phyloP scores from a whole-genome alignment of 1,140 invertebrate species.

The Odontomachus brunneus region DNA sequence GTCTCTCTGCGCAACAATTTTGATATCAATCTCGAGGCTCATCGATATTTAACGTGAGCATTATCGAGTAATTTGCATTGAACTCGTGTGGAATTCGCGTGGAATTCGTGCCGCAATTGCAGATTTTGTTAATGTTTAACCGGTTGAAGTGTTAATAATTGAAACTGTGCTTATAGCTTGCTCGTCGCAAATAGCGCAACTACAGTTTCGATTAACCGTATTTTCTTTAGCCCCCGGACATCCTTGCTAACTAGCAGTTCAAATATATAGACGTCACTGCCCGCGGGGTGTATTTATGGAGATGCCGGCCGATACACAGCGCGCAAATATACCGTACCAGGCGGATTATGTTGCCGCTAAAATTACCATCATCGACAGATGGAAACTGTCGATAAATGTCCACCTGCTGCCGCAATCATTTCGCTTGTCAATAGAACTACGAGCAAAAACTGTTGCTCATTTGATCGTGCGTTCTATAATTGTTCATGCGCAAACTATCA shows the following conservation, averaged over 20 bases:
- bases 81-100: no score
- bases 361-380: slow-evolving; percentile 31
- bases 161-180: slow-evolving; percentile 41
- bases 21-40: slow-evolving; percentile 30
- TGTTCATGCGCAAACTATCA: no score
- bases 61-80: slow-evolving; percentile 34
- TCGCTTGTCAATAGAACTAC: not conserved
- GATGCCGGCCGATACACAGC: slow-evolving; percentile 1
- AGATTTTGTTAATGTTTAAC: slow-evolving; percentile 32
- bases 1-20: no score
- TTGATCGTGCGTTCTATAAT: not conserved
- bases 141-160: slow-evolving; percentile 51
- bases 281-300: slow-evolving; percentile 44
- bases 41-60: slow-evolving; percentile 33
- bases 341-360: slow-evolving; percentile 40
- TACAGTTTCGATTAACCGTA: slow-evolving; percentile 45
- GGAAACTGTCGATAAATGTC: slow-evolving; percentile 28
- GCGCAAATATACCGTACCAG: slow-evolving; percentile 41
- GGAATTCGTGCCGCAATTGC: not conserved
- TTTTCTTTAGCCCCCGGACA: slow-evolving; percentile 45
- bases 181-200: slow-evolving; percentile 45
- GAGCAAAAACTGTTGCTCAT: not conserved
- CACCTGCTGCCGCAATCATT: slow-evolving; percentile 24
- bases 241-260: slow-evolving; percentile 40
- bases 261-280: slow-evolving; percentile 39